Conservation (phyloP, 2,797 vertebrate species). For the Cyprinella venusta region DNA sequence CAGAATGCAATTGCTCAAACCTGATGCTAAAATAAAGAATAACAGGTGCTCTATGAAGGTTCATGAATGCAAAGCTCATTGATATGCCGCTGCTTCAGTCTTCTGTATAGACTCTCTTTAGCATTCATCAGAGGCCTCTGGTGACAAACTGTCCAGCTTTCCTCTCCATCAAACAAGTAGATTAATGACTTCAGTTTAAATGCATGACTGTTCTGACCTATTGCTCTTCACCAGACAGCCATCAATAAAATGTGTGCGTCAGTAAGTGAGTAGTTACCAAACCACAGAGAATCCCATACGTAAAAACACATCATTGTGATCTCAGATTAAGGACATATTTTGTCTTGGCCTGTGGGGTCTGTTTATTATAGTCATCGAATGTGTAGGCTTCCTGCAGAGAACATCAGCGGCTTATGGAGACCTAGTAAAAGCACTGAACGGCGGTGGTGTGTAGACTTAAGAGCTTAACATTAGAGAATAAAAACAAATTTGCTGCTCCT, state of each 20-base stretch:
- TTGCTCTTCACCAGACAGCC: conserved; percentile 53
- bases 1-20: conserved; percentile 2
- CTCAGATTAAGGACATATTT: conserved; percentile 35
- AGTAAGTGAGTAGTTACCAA: conserved; percentile 44
- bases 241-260: conserved; percentile 57
- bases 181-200: conserved; percentile 65
- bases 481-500: neutral
- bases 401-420: conserved; percentile 1
- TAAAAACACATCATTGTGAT: conserved; percentile 45
- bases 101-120: conserved; percentile 33
- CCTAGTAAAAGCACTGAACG: neutral
- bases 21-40: conserved; percentile 15
- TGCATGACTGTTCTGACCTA: conserved; percentile 62
- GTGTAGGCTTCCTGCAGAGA: neutral
- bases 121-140: conserved; percentile 40
- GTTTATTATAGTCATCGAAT: conserved; percentile 16
- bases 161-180: conserved; percentile 54
- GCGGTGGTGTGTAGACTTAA: neutral
- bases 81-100: conserved; percentile 20
- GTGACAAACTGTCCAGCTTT: conserved; percentile 49
- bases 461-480: conserved; percentile 12
- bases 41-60: neutral
- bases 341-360: conserved; percentile 6
- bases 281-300: conserved; percentile 23
- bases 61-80: conserved; percentile 23